Evolutionary conservation across 1,140 invertebrate genomes (phyloP), one percentile per base, ranked within the genome.

Genomic region (Trichoplusia ni): DNA sequence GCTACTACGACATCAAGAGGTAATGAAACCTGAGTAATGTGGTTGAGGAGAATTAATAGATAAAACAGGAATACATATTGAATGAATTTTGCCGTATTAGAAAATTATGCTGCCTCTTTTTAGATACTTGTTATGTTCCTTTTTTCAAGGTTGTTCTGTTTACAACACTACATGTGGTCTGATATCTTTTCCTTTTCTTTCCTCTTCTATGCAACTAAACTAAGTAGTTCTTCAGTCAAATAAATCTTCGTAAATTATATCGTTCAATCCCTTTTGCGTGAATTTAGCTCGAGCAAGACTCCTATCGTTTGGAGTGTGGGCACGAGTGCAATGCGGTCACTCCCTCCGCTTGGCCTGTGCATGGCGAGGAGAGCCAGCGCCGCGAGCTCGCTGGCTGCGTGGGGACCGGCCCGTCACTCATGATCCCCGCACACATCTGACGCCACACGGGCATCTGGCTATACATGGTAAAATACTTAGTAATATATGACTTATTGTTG

Each of bases 221-320:
- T n/a, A 27, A 27, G 7, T 27, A 27, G 3, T 27, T 27, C 3
- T 27, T 27, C 7, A 3, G 3, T 27, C 25, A 27, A 27, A 27
- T 27, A 3, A 27, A 27, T 27, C 3, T 4, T 3, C 25, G n/a
- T 37, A 4, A 37, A 11, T 3, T 1, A 9, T 23, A 18, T 23
- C 11, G 2, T 23, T 11, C 4, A 3, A 2, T 7, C 0, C 16
- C 0, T 51, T 18, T 21, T 44, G 23, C 2, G 2, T 13, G 4
- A 3, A 0, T 19, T 27, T 25, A 94, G 95, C 94, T 21, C 93
- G 94, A 53, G 95, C 95, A 0, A 91, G 92, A 82, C 94, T 94
- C 38, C 93, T 93, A 6, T 97, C 93, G 23, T 95, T 94, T 91
- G 96, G 96, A 27, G 94, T 94, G 75, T 75, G 92, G 69, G 86